Evolutionary conservation across 2,113 vertebrate genomes (phyloP).

Genomic region (Oriolus oriolus): DNA sequence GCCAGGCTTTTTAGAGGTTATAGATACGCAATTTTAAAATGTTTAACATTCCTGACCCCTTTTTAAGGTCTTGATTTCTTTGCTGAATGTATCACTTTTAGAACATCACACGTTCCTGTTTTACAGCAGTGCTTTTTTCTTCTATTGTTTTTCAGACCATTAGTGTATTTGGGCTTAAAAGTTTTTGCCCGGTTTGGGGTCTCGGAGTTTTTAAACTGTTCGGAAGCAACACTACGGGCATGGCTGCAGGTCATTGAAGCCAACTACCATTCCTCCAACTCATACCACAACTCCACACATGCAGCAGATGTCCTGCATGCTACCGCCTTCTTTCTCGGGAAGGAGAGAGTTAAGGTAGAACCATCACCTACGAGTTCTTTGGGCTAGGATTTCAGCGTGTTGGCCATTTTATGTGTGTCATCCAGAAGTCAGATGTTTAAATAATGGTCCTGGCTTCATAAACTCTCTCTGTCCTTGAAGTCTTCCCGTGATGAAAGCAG

Average conservation of each 20-base stretch:
- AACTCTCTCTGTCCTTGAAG: neutral
- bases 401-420: neutral
- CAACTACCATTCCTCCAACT: conserved; percentile 93
- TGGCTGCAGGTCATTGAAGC: conserved; percentile 95
- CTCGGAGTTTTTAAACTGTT: conserved; percentile 89
- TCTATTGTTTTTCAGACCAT: conserved; percentile 74
- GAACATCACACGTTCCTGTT: neutral
- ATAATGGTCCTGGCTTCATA: neutral
- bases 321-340: conserved; percentile 90
- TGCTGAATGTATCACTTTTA: neutral
- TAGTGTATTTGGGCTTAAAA: conserved; percentile 93
- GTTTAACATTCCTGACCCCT: neutral
- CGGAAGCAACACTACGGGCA: conserved; percentile 83
- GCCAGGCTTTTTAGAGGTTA: neutral
- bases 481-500: neutral
- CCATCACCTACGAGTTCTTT: neutral
- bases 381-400: neutral
- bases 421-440: neutral
- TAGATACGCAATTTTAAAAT: neutral
- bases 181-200: conserved; percentile 88
- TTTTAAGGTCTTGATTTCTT: neutral
- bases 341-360: conserved; percentile 91
- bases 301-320: conserved; percentile 93
- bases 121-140: neutral
- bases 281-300: conserved; percentile 96